Conservation (phyloP, 2,888 invertebrate species). For the Orchesellides sinensis region DNA sequence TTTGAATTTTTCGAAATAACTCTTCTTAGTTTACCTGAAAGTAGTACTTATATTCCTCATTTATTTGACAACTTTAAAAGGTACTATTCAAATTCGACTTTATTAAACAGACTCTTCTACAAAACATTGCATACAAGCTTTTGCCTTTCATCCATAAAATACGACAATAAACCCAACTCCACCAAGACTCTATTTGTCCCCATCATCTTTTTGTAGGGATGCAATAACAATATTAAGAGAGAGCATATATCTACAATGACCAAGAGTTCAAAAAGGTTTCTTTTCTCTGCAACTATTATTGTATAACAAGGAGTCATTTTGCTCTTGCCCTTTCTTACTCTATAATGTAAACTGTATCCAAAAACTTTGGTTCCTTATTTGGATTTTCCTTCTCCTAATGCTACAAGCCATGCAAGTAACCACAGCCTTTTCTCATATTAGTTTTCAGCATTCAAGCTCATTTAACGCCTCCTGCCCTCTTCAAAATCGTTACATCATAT, state of each 20-base stretch:
- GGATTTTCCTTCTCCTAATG: background rate
- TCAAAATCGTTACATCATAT: background rate
- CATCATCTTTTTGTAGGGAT: no score
- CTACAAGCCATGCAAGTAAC: background rate
- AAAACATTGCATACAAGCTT: no score
- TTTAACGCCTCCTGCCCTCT: slow-evolving; percentile 12
- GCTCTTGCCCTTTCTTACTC: background rate
- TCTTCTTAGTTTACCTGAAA: no score
- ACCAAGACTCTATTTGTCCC: slow-evolving; percentile 15
- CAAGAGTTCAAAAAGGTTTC: slow-evolving; percentile 4
- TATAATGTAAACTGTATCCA: background rate
- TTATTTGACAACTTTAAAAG: slow-evolving; percentile 22
- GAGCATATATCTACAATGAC: slow-evolving; percentile 16
- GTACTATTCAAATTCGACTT: no score
- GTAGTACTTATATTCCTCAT: background rate
- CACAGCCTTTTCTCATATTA: slow-evolving; percentile 9
- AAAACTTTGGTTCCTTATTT: no score
- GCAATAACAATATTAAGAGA: slow-evolving; percentile 13
- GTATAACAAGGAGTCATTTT: background rate
- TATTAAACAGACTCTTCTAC: no score
- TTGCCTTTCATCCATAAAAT: no score
- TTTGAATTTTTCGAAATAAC: no score
- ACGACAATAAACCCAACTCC: no score
- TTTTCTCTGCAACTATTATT: background rate
- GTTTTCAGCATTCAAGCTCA: slow-evolving; percentile 24